Percentiles rank a stretch among this genome's conserved stretches.
phyloP scores from a whole-genome alignment of 2,113 vertebrate species.

The Tonatia bakeri region DNA sequence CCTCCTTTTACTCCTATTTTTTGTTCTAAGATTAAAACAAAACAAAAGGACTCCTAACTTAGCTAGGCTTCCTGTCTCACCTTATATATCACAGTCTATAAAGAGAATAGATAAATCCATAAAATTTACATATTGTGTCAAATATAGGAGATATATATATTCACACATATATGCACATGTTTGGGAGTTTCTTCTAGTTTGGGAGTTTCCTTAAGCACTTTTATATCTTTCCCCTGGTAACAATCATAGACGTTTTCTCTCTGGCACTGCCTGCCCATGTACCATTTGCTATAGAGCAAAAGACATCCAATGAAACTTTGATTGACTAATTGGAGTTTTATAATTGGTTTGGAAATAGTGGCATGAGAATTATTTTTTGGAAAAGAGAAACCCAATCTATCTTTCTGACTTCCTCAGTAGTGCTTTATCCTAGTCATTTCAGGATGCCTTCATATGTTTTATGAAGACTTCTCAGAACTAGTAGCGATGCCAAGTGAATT shows the following conservation, averaged over 20 bases:
- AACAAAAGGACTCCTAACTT: neutral
- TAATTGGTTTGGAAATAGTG: neutral
- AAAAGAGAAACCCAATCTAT: neutral
- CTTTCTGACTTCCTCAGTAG: neutral
- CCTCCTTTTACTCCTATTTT: neutral
- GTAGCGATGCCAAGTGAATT: neutral
- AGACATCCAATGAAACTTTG: neutral
- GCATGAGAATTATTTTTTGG: neutral
- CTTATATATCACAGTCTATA: neutral
- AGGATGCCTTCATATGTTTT: neutral
- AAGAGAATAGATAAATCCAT: neutral
- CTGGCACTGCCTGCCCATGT: neutral
- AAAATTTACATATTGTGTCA: neutral
- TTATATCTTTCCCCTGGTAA: accelerated
- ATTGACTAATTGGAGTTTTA: neutral
- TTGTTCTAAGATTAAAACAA: neutral
- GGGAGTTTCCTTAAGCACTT: neutral
- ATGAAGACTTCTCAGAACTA: neutral
- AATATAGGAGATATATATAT: too few species aligned
- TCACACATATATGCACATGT: too few species aligned
- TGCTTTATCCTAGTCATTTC: neutral
- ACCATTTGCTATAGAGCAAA: neutral
- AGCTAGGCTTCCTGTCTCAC: neutral
- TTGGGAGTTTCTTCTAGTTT: too few species aligned
- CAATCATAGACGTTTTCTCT: neutral